Base-by-base conservation (phyloP, 1,140 invertebrate genomes). In the Acromyrmex heyeri region DNA sequence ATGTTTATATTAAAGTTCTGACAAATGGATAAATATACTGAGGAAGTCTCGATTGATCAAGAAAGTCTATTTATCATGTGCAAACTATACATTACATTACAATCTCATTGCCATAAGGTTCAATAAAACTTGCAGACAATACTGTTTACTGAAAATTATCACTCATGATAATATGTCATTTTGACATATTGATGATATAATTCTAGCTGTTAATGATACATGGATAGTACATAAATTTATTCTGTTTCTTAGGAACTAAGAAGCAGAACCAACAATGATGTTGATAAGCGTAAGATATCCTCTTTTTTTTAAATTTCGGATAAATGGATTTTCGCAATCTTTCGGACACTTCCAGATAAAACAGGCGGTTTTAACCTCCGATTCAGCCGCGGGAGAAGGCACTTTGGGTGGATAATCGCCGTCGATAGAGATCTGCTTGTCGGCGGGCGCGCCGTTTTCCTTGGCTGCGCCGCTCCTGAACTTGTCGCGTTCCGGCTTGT, bases 351-450 rank as follows among this genome's bases (percentile, higher is more conserved):
- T 30, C 3, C 3, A 12, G n/a, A 48, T 14, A 24, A 67, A n/a
- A 30, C 18, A 34, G 7, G 10, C 38, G 34, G 38, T 90, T 12
- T 87, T 94, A 94, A 95, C 95, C 94, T 96, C 95, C 38, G 93
- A 86, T 12, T 72, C n/a, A 1, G n/a, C 0, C 2, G 38, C 18
- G 91, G 70, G 55, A 55, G 85, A 85, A 69, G 87, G 70, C 24
- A 72, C 53, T 83, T 91, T 91, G 0, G 77, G 4, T 62, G 86
- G 62, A 21, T 65, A 87, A n/a, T 95, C 93, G 8, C 93, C 95
- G 77, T 96, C 95, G 44, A 96, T 95, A 0, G 95, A 96, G 21
- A 95, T 92, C 65, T 96, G 93, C 86, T 96, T 95, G 12, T 94
- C 93, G 64, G 93, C 91, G 6, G 93, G 78, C 21, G 88, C 93